Percentiles rank a stretch among this genome's conserved stretches.
phyloP scores from a whole-genome alignment of 2,113 vertebrate genomes.

The Anhinga anhinga region DNA sequence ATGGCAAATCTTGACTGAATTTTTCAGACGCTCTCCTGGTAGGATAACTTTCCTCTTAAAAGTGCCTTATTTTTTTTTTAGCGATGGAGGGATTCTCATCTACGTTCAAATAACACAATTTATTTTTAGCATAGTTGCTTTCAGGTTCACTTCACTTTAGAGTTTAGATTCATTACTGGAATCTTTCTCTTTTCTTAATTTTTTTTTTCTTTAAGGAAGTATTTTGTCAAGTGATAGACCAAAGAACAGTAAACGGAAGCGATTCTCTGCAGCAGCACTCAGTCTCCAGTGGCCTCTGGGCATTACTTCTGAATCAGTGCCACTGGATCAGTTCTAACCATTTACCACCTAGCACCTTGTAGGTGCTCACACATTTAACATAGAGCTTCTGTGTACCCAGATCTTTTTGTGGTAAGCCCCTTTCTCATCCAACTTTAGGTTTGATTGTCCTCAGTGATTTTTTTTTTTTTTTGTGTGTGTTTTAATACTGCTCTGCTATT shows the following conservation, averaged over 20 bases:
- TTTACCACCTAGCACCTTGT: background rate
- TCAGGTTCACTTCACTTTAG: slow-evolving; percentile 30
- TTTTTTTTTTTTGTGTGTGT: background rate
- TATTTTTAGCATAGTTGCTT: background rate
- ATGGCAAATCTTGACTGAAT: background rate
- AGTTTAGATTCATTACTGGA: background rate
- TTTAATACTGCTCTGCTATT: background rate
- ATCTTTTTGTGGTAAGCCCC: slow-evolving; percentile 28
- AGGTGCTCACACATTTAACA: background rate
- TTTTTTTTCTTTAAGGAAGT: background rate
- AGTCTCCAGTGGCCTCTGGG: slow-evolving; percentile 4
- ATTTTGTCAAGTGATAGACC: background rate
- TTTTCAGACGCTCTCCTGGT: background rate
- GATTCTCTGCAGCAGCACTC: background rate
- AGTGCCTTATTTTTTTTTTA: too few relatives aligned
- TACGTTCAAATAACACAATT: background rate
- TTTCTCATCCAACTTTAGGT: background rate
- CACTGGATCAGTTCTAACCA: background rate
- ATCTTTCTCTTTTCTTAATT: background rate
- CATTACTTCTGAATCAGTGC: background rate
- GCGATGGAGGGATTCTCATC: background rate
- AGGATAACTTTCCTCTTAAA: background rate
- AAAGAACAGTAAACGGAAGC: background rate
- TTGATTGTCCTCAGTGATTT: background rate
- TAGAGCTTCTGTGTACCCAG: background rate